Percentiles rank a stretch among this genome's conserved stretches.
These are phyloP conservation scores for Porites cylindrica DNA, from an alignment of 92 coral and sea anemone species.

Conservation along the genomic window DNA sequence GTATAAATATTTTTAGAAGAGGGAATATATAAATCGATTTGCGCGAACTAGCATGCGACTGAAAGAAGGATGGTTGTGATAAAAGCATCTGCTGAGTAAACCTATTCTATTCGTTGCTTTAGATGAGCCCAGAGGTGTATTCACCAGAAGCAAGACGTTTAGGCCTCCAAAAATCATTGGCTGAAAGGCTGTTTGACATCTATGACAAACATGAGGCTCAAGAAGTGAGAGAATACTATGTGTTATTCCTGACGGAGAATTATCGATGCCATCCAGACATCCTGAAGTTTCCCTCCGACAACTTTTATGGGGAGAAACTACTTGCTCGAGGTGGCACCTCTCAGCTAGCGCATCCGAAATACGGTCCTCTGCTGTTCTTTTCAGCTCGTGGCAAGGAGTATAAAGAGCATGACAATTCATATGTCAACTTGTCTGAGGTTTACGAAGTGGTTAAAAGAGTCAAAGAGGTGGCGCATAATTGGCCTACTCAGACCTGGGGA, in stretches of 20 bases:
- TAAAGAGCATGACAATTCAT: constrained; percentile 74
- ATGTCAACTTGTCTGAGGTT: constrained; percentile 82
- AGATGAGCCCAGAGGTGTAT: constrained; percentile 89
- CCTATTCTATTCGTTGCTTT: not conserved
- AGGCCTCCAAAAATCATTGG: constrained; percentile 85
- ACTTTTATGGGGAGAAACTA: constrained; percentile 81
- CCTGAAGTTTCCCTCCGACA: constrained; percentile 83
- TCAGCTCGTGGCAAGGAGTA: constrained; percentile 79
- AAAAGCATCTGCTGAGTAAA: too few relatives aligned
- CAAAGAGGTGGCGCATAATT: constrained; percentile 57
- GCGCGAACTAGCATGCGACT: too few relatives aligned
- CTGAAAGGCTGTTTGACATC: constrained; percentile 86
- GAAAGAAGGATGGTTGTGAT: too few relatives aligned
- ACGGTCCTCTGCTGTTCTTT: constrained; percentile 83
- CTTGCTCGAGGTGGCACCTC: constrained; percentile 65
- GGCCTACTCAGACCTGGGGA: constrained; percentile 85
- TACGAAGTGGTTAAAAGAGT: constrained; percentile 72
- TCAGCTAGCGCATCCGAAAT: constrained; percentile 73
- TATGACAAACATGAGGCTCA: constrained; percentile 42
- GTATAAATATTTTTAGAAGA: too few relatives aligned
- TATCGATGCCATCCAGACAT: constrained; percentile 88
- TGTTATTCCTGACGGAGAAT: constrained; percentile 85
- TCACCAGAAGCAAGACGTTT: constrained; percentile 56
- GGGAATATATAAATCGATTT: too few relatives aligned
- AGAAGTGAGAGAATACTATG: constrained; percentile 38